Conservation (phyloP, 2,797 vertebrate species). For the Rhadinocentrus ornatus region DNA sequence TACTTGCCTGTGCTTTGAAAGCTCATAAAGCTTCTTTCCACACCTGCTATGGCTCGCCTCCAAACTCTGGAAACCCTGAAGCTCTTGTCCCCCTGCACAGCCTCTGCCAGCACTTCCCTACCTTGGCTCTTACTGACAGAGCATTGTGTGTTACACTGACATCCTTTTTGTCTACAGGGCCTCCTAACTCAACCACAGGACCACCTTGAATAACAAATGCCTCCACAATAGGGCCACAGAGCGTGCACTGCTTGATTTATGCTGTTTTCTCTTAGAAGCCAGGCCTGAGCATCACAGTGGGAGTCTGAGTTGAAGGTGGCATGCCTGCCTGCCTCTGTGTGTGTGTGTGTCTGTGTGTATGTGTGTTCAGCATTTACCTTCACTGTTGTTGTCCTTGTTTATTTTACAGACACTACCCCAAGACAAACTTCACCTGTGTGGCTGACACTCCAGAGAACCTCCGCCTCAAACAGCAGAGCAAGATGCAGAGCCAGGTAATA, state of each 20-base stretch:
- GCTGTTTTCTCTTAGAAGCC: constrained; percentile 31
- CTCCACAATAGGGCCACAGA: constrained; percentile 57
- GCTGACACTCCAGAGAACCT: constrained; percentile 98
- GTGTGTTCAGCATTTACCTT: constrained; percentile 38
- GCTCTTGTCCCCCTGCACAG: constrained; percentile 29
- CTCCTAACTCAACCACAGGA: constrained; percentile 70
- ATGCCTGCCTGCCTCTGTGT: constrained; percentile 1
- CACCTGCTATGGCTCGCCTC: constrained; percentile 64
- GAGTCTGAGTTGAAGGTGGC: constrained; percentile 37
- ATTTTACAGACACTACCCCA: constrained; percentile 94
- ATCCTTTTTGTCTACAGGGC: constrained; percentile 73
- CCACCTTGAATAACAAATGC: constrained; percentile 72
- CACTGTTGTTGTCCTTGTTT: constrained; percentile 45
- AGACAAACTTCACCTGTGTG: constrained; percentile 95
- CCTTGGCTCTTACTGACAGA: constrained; percentile 62
- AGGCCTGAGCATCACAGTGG: constrained; percentile 38
- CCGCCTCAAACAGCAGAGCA: constrained; percentile 95
- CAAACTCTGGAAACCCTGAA: constrained; percentile 56
- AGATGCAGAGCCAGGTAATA: constrained; percentile 95
- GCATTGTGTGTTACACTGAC: constrained; percentile 69
- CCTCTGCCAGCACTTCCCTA: constrained; percentile 56
- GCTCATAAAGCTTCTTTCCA: constrained; percentile 41
- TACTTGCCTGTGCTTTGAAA: constrained; percentile 27
- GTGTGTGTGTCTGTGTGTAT: constrained; percentile 11
- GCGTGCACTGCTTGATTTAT: constrained; percentile 66